Evolutionary conservation across 2,797 vertebrate species (phyloP).

Genomic region (Oreonectes daqikongensis): DNA sequence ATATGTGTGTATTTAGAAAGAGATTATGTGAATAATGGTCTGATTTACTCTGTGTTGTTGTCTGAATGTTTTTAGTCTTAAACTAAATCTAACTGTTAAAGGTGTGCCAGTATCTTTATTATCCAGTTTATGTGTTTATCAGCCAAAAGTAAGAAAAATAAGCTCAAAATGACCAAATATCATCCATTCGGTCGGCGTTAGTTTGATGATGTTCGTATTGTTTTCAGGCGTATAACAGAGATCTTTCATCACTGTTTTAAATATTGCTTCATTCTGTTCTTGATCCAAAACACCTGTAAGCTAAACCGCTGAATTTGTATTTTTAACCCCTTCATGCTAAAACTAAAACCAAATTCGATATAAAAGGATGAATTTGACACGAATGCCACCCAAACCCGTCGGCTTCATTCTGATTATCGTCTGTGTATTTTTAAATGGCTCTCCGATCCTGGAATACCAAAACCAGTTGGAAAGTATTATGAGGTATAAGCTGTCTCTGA

Average conservation of each 20-base stretch:
- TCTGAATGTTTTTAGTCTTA: not conserved
- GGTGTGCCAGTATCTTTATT: not conserved
- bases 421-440: conserved; percentile 52
- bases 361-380: conserved; percentile 57
- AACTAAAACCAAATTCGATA: conserved; percentile 54
- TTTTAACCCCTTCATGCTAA: too few relatives aligned
- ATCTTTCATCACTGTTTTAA: conserved; percentile 8
- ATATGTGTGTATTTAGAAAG: not conserved
- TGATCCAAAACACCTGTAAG: not conserved
- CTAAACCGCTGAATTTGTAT: not conserved
- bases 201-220: not conserved
- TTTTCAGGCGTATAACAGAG: not conserved
- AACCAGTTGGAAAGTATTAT: conserved; percentile 46
- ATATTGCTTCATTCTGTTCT: not conserved
- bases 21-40: not conserved
- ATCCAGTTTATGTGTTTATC: too few relatives aligned
- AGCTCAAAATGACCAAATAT: not conserved
- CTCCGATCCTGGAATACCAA: conserved; percentile 42
- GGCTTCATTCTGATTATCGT: conserved; percentile 47
- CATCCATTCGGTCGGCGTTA: not conserved
- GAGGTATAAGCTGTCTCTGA: conserved; percentile 49
- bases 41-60: too few relatives aligned
- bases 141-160: too few relatives aligned
- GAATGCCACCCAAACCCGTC: conserved; percentile 35
- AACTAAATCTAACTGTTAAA: not conserved